Evolutionary conservation across 2,113 vertebrate species (phyloP), one percentile per base, ranked within the genome.

Genomic region (Pongo abelii): DNA sequence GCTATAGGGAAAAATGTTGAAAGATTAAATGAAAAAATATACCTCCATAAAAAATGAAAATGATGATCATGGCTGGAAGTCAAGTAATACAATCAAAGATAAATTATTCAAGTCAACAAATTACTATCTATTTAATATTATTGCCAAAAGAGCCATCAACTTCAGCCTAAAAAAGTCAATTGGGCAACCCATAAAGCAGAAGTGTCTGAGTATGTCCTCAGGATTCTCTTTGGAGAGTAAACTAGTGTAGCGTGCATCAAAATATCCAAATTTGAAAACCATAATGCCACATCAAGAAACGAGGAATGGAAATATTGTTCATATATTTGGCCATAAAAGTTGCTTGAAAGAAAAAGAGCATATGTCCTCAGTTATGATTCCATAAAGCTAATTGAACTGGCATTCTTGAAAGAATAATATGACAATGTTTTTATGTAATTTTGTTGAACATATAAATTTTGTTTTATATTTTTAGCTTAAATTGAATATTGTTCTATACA

Each of bases 231-330:
- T 22, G 4, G 5, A 48, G 12, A 40, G 0, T 64, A 22, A 38
- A 32, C 2, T 78, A 13, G 1, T 79, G 16, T 7, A 74, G 18
- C 1, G 1, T 5, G 3, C 23, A 48, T 20, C n/a, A 22, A 43
- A 91, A 64, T 35, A 79, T n/a, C 18, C 38, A 81, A 90, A 96
- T 89, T 64, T 75, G 2, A 77, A 93, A 84, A 23, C 52, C 27
- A 61, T 13, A 30, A 4, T 57, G 4, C 32, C 32, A 38, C 12
- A 16, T 72, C 6, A 95, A 85, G 38, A 5, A 95, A 67, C 0
- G 13, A 74, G 2, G 11, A 20, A 67, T 43, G 16, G 6, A 64
- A 67, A 48, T 38, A 17, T 8, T 89, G 13, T 52, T 52, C 30
- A 12, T 74, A 12, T 80, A 80, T 35, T 46, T 74, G 72, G 25